These are phyloP conservation scores for Daubentonia madagascariensis DNA, from an alignment of 2,113 vertebrate genomes.

Conservation along the genomic window DNA sequence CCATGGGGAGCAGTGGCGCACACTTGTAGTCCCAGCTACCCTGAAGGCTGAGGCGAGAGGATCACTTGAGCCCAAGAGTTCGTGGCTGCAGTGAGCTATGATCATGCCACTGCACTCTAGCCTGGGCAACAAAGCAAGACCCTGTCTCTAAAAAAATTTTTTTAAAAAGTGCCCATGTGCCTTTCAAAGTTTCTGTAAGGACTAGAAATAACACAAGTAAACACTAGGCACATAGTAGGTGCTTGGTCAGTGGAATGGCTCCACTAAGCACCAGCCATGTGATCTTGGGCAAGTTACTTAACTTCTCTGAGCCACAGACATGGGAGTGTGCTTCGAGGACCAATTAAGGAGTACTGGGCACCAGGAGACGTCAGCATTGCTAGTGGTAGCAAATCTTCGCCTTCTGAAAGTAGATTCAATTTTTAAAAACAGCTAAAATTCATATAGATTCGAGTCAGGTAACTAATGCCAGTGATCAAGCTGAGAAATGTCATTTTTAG, in stretches of 20 bases:
- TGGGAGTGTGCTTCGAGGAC: fast-evolving
- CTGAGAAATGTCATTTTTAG: constrained; percentile 14
- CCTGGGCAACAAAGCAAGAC: too few relatives aligned
- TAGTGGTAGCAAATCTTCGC: neutral
- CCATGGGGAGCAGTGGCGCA: too few relatives aligned
- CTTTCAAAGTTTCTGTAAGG: neutral
- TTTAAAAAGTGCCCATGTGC: neutral
- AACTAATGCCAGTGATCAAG: neutral
- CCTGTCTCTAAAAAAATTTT: too few relatives aligned
- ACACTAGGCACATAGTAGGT: neutral
- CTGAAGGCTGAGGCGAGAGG: too few relatives aligned
- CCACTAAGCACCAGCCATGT: neutral
- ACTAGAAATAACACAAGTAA: neutral
- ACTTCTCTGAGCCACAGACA: neutral
- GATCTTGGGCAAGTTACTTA: neutral
- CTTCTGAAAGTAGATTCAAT: neutral
- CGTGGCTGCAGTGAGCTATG: too few relatives aligned
- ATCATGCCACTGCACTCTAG: too few relatives aligned
- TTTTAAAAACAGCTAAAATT: neutral
- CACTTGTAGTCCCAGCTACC: too few relatives aligned
- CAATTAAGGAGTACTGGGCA: neutral
- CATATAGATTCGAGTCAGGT: neutral
- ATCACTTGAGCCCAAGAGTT: too few relatives aligned
- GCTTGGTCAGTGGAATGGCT: neutral
- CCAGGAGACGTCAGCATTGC: fast-evolving